Conservation (phyloP, 2,113 vertebrate genomes). For the Chaenogobius annularis region DNA sequence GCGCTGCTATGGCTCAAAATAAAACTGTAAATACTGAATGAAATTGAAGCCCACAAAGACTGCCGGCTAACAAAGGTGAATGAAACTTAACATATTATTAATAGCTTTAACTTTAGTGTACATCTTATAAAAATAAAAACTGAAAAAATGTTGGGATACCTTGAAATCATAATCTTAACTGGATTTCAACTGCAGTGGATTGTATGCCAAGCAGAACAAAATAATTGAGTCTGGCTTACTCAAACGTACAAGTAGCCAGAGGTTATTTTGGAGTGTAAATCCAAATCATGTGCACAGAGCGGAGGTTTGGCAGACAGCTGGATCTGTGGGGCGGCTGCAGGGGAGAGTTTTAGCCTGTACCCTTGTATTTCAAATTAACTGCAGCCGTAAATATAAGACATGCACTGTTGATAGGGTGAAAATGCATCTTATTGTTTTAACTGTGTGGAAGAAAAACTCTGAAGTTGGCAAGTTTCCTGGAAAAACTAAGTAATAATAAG, state of each 20-base stretch:
- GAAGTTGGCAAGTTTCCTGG: neutral
- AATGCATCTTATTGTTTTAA: neutral
- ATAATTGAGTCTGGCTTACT: neutral
- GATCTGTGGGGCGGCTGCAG: neutral
- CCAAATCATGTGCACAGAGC: neutral
- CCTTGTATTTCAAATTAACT: neutral
- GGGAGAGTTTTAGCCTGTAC: neutral
- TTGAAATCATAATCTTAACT: constrained; percentile 1
- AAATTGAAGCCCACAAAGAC: neutral
- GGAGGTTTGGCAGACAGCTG: neutral
- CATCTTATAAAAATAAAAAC: neutral
- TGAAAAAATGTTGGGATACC: neutral
- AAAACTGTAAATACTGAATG: neutral
- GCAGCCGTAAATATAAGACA: neutral
- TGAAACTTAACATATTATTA: too few species aligned
- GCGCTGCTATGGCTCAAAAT: too few species aligned
- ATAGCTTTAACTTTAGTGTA: neutral
- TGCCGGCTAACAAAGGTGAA: too few species aligned
- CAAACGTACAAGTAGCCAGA: neutral
- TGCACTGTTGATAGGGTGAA: neutral
- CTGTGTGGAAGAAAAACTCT: neutral
- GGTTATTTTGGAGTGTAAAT: neutral
- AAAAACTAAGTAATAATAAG: neutral
- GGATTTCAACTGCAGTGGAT: neutral
- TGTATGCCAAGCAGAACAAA: neutral